A percentile compares a stretch with the other conserved stretches of the same genome.
phyloP scores from a whole-genome alignment of 1,140 invertebrate genomes.

The Melanaphis sacchari region DNA sequence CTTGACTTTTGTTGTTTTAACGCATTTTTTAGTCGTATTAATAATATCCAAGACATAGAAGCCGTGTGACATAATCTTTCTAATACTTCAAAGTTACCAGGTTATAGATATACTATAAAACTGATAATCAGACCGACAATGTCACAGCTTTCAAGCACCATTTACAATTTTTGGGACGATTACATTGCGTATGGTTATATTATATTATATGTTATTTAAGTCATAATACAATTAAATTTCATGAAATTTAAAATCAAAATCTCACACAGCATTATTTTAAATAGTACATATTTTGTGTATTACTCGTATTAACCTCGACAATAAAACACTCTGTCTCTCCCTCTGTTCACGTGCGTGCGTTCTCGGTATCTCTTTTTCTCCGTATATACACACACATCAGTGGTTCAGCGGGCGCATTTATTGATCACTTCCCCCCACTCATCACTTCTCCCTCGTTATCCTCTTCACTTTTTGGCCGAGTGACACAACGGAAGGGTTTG shows the following conservation, averaged over 20 bases:
- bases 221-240: neutral
- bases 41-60: neutral
- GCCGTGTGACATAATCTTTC: neutral
- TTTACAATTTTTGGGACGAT: neutral
- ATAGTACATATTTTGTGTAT: neutral
- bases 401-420: conserved; percentile 36
- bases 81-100: neutral
- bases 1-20: neutral
- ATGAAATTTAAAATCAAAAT: neutral
- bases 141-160: neutral
- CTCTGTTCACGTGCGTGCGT: neutral
- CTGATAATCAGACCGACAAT: neutral
- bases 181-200: neutral
- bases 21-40: neutral
- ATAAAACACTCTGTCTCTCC: neutral
- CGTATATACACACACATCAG: neutral
- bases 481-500: conserved; percentile 28
- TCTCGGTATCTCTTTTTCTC: neutral
- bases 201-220: too few relatives aligned
- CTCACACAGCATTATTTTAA: neutral
- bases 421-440: neutral
- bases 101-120: neutral
- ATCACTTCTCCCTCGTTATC: too few relatives aligned
- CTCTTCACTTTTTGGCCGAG: neutral
- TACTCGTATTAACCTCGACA: neutral